A percentile compares a stretch with the other conserved stretches of the same genome.
Conservation (phyloP, 2,888 invertebrate species). For the Amphipoea lucens region DNA sequence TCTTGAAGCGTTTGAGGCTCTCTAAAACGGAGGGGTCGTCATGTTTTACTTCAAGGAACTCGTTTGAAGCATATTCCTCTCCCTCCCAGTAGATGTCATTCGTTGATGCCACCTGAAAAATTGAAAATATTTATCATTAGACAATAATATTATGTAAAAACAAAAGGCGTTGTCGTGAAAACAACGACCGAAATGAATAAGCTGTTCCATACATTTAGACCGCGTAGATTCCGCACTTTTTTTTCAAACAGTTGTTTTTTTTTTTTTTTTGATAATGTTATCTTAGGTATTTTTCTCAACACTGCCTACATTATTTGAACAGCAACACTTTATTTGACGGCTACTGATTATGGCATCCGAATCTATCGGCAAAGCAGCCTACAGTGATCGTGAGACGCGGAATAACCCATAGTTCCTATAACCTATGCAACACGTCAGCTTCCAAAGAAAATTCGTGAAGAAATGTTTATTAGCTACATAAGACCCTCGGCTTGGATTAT, state of each 20-base stretch:
- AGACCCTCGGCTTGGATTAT: slow-evolving; percentile 72
- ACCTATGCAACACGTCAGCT: background rate
- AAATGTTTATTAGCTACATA: slow-evolving; percentile 71
- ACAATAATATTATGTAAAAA: too few species aligned
- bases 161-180: too few species aligned
- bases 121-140: background rate
- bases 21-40: slow-evolving; percentile 70
- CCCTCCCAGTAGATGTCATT: slow-evolving; percentile 86
- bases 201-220: background rate
- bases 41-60: slow-evolving; percentile 84
- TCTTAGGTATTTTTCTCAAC: background rate
- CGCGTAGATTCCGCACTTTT: background rate
- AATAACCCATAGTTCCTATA: background rate
- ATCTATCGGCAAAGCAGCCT: background rate
- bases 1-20: slow-evolving; percentile 75
- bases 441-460: slow-evolving; percentile 53
- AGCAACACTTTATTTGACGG: background rate
- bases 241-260: background rate
- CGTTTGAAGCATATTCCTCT: slow-evolving; percentile 81
- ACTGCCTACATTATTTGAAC: background rate
- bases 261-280: background rate
- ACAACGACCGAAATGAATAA: background rate
- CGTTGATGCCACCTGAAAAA: slow-evolving; percentile 79
- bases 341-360: background rate
- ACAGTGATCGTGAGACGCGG: background rate